Base-by-base conservation (phyloP, 2,888 invertebrate genomes). In the Tribolium freemani region DNA sequence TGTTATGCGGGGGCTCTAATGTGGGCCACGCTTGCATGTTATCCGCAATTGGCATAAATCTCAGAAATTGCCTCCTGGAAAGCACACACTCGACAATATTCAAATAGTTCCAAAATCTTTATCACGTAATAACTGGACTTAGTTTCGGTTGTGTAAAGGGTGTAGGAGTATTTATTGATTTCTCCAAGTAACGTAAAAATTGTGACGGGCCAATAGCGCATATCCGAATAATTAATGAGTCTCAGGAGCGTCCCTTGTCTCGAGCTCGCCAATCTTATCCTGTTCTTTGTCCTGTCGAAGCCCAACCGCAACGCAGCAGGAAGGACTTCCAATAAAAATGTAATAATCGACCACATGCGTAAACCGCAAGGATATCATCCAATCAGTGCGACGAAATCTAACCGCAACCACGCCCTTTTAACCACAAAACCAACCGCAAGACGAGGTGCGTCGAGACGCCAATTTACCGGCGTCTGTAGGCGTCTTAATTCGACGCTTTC, bases 321-420 rank as follows among this genome's bases (percentile, higher is more conserved):
- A 75, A 78, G 76, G 69, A 74, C 82, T 81, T 45, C 86, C 86
- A 86, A 86, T 86, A 86, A 86, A 86, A 86, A 85, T 84, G 83
- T 83, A 82, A 85, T 86, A 85, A 85, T 84, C 84, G 82, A 84
- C 85, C 86, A 86, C 87, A 87, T 86, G 86, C 87, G 87, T 86
- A 83, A 90, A 90, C 90, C 90, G 87, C 90, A 90, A 83, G 86
- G 81, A 81, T 81, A 82, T 88, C 87, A 38, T 48, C 91, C 90
- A 91, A 91, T 91, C 83, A 87, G 82, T 86, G 86, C 84, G 87
- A 87, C 87, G 88, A 88, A 88, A 88, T 88, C 86, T 88, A 87
- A 90, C 90, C 90, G 82, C 90, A 90, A 86, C 89, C 89, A 88
- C 90, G 90, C 90, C 90, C 88, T 84, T 73, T 84, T 88, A 89